Conservation (phyloP, 2,797 vertebrate genomes). For the Mycteria americana region DNA sequence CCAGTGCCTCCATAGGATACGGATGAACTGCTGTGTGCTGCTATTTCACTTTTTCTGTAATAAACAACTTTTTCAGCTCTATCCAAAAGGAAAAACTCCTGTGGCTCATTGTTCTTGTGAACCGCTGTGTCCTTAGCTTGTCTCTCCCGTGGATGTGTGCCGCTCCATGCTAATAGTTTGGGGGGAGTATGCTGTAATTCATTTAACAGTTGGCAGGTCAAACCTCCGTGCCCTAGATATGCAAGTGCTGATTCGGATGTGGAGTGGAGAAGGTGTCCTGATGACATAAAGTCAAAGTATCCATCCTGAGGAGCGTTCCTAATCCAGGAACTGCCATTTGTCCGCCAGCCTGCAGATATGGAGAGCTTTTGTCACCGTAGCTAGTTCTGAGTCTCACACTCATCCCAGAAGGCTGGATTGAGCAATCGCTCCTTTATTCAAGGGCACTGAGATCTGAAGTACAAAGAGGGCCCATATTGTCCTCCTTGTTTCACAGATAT, state of each 20-base stretch:
- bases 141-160: not conserved
- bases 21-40: not conserved
- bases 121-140: not conserved
- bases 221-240: not conserved
- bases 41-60: not conserved
- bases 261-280: not conserved
- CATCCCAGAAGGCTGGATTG: not conserved
- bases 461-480: not conserved
- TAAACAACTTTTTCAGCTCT: not conserved
- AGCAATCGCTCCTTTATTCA: not conserved
- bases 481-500: constrained; percentile 32
- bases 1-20: not conserved
- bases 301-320: not conserved
- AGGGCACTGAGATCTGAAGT: not conserved
- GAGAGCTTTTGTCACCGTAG: not conserved
- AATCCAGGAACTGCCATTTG: not conserved
- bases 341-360: not conserved
- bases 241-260: not conserved
- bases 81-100: not conserved
- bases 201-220: constrained; percentile 16
- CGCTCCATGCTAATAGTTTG: constrained; percentile 2
- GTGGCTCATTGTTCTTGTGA: not conserved
- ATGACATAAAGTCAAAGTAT: not conserved
- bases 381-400: not conserved
- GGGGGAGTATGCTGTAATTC: not conserved